Percentiles rank a stretch among this genome's conserved stretches.
Evolutionary conservation across 2,113 vertebrate species (phyloP).

Genomic region (Drymodes brunneopygia): DNA sequence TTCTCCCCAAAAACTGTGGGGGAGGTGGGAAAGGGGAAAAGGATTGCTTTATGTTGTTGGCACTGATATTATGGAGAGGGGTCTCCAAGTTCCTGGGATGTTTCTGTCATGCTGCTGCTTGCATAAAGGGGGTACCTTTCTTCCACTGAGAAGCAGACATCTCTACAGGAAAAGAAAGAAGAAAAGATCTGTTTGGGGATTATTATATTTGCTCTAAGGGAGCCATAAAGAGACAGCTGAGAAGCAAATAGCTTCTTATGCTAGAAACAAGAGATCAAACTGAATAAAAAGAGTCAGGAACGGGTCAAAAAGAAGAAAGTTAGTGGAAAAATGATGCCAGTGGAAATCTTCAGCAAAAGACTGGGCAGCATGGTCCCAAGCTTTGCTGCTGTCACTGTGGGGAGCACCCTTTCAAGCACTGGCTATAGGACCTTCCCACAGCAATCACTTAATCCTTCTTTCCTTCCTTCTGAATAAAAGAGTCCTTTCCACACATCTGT

Average conservation of each 20-base stretch:
- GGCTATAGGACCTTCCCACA: background rate
- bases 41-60: background rate
- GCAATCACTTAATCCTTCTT: background rate
- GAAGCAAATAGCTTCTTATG: background rate
- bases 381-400: background rate
- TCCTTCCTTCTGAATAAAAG: background rate
- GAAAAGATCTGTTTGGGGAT: background rate
- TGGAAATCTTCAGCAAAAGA: background rate
- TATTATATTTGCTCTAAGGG: background rate
- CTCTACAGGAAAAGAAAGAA: background rate
- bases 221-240: background rate
- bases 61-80: background rate
- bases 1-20: background rate
- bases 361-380: background rate
- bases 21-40: background rate
- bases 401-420: background rate
- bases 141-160: background rate
- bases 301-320: background rate
- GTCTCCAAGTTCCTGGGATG: background rate
- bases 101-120: background rate
- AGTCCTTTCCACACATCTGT: background rate
- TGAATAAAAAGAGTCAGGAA: background rate
- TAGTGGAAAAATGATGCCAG: background rate
- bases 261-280: background rate
- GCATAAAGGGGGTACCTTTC: background rate